Evolutionary conservation across 2,888 invertebrate species (phyloP), one percentile per base, ranked within the genome.

Genomic region (Epinotia nisella): DNA sequence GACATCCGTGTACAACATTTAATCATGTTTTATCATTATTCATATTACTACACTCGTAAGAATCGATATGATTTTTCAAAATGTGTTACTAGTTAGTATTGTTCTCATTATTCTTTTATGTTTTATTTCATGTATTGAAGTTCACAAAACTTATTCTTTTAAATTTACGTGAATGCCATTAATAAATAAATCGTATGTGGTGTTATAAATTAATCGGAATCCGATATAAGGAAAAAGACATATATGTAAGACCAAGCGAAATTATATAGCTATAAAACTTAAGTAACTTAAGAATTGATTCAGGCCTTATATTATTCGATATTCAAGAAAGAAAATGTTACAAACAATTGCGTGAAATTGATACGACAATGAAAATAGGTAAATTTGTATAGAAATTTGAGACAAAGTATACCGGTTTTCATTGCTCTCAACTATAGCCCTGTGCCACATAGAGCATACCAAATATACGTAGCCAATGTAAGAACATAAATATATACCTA

Each of bases 321-420:
- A 39, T 11, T 13, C 10, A 60, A 19, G 60, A 7, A 60, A 21
- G 60, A 60, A 60, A 60, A 59, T 19, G 19, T 60, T 39, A 15
- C 41, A 17, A 60, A 39, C 19, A 35, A 35, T n/a, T n/a, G n/a
- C n/a, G n/a, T n/a, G n/a, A n/a, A n/a, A n/a, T n/a, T n/a, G n/a
- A n/a, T n/a, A n/a, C n/a, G n/a, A n/a, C n/a, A 49, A 49, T n/a
- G 49, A 49, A 49, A 13, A 7, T 49, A 3, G 4, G 49, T 49
- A 5, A 49, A 7, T 49, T n/a, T 49, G n/a, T n/a, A n/a, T 7
- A 15, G n/a, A n/a, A 15, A 49, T 49, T 49, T 7, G n/a, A 49
- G 35, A 35, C 21, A 1, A 41, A 41, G 41, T 10, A 11, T 45
- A 45, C 15, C 45, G 4, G 45, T 15, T 45, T 45, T 45, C 45